These are phyloP conservation scores for Atherinomorus stipes DNA, from an alignment of 2,113 vertebrate genomes.

Conservation along the genomic window DNA sequence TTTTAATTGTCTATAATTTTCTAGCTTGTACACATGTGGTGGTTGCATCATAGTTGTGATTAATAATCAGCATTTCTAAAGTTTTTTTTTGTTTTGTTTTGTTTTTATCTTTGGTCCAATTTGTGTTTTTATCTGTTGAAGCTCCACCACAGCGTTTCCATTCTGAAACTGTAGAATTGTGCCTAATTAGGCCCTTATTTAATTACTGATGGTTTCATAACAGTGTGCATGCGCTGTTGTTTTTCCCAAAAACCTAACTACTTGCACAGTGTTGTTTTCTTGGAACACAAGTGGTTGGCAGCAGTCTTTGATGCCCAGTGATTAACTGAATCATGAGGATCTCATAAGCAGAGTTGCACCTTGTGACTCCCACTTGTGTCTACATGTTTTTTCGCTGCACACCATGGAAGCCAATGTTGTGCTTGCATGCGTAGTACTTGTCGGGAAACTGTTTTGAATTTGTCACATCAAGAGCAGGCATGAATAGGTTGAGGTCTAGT, in stretches of 20 bases:
- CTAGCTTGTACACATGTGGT: no score
- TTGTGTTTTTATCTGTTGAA: background rate
- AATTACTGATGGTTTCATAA: slow-evolving; percentile 2
- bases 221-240: background rate
- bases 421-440: slow-evolving; percentile 18
- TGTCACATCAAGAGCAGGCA: background rate
- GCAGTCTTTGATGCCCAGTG: background rate
- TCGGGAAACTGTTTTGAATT: background rate
- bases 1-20: no score
- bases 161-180: background rate
- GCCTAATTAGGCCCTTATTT: background rate
- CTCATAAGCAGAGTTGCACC: slow-evolving; percentile 1
- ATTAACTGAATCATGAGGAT: slow-evolving; percentile 16
- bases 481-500: background rate
- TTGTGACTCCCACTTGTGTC: slow-evolving; percentile 14
- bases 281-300: background rate
- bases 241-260: background rate
- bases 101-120: background rate
- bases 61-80: background rate
- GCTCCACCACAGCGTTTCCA: no score
- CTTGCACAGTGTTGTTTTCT: slow-evolving; percentile 4
- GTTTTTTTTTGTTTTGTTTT: background rate
- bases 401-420: background rate
- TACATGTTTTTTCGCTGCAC: slow-evolving; percentile 16
- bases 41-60: no score